Evolutionary conservation across 2,113 vertebrate genomes (phyloP).

Genomic region (Hystrix brachyura): DNA sequence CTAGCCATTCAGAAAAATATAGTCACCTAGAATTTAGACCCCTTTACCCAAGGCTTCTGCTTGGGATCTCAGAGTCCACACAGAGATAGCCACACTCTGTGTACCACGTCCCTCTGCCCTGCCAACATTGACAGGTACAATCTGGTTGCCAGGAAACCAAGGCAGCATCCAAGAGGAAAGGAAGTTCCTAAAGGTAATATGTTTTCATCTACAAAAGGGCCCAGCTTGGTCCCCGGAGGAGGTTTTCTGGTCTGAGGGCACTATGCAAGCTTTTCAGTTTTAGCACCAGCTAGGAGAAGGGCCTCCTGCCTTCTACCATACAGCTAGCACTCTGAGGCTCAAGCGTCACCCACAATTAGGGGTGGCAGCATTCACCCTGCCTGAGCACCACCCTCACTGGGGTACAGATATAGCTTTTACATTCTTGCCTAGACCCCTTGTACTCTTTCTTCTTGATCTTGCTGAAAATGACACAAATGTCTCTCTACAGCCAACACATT

Average conservation of each 20-base stretch:
- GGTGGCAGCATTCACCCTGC: rapidly evolving
- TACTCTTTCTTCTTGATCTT: not conserved
- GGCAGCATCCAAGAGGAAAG: not conserved
- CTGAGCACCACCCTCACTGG: not conserved
- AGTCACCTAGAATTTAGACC: not conserved
- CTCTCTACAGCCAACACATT: not conserved
- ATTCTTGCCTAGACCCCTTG: not conserved
- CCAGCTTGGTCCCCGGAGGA: not conserved
- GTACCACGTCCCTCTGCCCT: not conserved
- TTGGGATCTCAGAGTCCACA: not conserved
- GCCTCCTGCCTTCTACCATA: not conserved
- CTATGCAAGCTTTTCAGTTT: not conserved
- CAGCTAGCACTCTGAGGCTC: not conserved
- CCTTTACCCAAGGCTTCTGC: not conserved
- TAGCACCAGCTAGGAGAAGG: not conserved
- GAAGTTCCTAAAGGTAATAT: not conserved
- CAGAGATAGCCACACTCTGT: not conserved
- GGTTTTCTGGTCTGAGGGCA: not conserved
- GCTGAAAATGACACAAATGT: conserved; percentile 30
- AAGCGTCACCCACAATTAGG: not conserved
- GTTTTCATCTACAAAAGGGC: not conserved
- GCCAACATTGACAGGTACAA: not conserved
- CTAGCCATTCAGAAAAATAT: not conserved
- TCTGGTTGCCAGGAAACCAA: conserved; percentile 16
- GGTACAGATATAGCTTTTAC: not conserved